phyloP scores from a whole-genome alignment of 2,888 invertebrate species.

The Cyaniris semiargus region DNA sequence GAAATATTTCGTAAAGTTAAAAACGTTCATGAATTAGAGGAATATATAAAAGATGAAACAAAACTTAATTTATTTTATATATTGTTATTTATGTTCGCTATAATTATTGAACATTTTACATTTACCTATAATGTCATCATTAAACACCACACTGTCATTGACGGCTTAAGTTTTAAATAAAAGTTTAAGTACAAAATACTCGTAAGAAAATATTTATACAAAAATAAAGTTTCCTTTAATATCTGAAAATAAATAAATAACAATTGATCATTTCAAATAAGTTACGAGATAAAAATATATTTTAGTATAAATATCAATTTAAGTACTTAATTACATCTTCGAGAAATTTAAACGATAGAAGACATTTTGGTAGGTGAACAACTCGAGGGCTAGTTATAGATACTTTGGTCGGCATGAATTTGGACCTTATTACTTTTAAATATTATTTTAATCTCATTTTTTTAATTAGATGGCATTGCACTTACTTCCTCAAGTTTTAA shows the following conservation, averaged over 20 bases:
- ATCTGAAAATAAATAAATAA: conserved; percentile 25
- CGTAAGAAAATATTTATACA: conserved; percentile 17
- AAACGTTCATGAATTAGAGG: not conserved
- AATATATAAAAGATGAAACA: not conserved
- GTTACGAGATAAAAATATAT: conserved; percentile 13
- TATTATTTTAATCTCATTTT: not conserved
- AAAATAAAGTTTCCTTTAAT: conserved; percentile 17
- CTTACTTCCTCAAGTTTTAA: not conserved
- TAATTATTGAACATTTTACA: not conserved
- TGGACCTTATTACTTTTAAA: not conserved
- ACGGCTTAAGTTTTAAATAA: not conserved
- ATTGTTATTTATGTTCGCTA: not conserved
- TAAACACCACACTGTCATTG: conserved; percentile 7
- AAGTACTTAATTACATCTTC: conserved; percentile 12
- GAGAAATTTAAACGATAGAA: not conserved
- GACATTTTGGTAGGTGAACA: not conserved
- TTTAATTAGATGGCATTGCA: not conserved
- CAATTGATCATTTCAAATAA: conserved; percentile 26
- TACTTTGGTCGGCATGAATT: not conserved
- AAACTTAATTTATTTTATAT: not conserved
- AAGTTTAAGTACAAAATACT: conserved; percentile 22
- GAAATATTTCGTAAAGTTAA: not conserved
- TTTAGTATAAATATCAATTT: not conserved
- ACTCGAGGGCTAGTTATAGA: not conserved
- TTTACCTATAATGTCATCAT: not conserved